Evolutionary conservation across 2,888 invertebrate genomes (phyloP).

Genomic region (Aspidiotus rigidus): DNA sequence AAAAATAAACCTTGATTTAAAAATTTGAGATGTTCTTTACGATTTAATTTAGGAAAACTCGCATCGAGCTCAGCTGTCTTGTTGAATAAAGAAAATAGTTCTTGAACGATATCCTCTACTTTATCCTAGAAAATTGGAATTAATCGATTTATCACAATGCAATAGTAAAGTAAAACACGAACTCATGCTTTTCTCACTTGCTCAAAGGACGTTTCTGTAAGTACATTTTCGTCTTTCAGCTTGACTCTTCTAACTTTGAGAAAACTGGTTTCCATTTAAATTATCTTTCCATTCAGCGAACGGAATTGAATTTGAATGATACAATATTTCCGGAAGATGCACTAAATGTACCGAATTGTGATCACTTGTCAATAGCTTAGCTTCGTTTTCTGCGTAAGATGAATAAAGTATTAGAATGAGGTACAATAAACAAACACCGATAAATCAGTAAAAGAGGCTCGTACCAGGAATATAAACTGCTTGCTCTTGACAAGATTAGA

Average conservation of each 20-base stretch:
- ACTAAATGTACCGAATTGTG: no score
- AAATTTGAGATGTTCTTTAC: slow-evolving; percentile 41
- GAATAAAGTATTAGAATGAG: no score
- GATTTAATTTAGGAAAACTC: slow-evolving; percentile 45
- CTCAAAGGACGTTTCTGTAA: not conserved
- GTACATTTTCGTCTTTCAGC: not conserved
- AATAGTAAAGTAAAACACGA: not conserved
- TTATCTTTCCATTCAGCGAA: no score
- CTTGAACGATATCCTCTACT: slow-evolving; percentile 32
- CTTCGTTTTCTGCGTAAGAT: no score
- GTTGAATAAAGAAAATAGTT: slow-evolving; percentile 39
- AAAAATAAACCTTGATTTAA: slow-evolving; percentile 12
- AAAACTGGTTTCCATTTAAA: not conserved
- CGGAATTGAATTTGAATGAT: no score
- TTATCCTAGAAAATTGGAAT: slow-evolving; percentile 14
- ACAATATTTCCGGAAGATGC: no score
- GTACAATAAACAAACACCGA: no score
- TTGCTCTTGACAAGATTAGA: no score
- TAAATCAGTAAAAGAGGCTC: no score
- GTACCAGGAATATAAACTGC: no score
- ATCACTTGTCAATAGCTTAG: no score
- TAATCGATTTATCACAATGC: not conserved
- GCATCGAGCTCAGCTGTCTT: slow-evolving; percentile 43
- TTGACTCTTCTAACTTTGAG: not conserved
- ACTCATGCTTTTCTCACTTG: not conserved